Conservation (phyloP, 2,797 vertebrate genomes). For the Sebastes goodei region DNA sequence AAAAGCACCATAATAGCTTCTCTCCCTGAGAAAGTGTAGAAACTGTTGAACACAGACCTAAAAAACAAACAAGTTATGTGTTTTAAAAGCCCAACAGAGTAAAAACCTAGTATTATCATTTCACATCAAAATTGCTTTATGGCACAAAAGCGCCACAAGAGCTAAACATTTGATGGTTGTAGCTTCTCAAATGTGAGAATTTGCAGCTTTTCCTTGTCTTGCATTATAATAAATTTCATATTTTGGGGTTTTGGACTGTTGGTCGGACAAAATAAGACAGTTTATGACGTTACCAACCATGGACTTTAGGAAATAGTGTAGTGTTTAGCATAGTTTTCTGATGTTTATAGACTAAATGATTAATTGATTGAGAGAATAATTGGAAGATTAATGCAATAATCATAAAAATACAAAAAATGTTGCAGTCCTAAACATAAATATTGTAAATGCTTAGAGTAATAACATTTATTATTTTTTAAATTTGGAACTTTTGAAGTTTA, state of each 20-base stretch:
- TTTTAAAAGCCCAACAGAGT: not conserved
- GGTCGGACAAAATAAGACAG: not conserved
- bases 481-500: not conserved
- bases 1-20: too few species aligned
- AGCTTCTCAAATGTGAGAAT: not conserved
- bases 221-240: not conserved
- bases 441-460: too few species aligned
- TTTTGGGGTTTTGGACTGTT: not conserved
- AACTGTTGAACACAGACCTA: too few species aligned
- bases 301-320: rapidly evolving
- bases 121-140: not conserved
- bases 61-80: not conserved
- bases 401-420: not conserved
- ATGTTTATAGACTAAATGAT: too few species aligned
- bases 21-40: too few species aligned
- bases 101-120: not conserved
- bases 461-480: too few species aligned
- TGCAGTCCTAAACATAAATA: not conserved
- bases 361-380: too few species aligned
- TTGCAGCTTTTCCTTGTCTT: not conserved
- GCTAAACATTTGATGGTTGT: not conserved
- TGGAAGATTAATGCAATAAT: not conserved
- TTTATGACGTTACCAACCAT: rapidly evolving
- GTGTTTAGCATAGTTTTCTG: rapidly evolving
- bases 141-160: not conserved